Evolutionary conservation across 2,113 vertebrate genomes (phyloP).

Genomic region (Pterocles orientalis): DNA sequence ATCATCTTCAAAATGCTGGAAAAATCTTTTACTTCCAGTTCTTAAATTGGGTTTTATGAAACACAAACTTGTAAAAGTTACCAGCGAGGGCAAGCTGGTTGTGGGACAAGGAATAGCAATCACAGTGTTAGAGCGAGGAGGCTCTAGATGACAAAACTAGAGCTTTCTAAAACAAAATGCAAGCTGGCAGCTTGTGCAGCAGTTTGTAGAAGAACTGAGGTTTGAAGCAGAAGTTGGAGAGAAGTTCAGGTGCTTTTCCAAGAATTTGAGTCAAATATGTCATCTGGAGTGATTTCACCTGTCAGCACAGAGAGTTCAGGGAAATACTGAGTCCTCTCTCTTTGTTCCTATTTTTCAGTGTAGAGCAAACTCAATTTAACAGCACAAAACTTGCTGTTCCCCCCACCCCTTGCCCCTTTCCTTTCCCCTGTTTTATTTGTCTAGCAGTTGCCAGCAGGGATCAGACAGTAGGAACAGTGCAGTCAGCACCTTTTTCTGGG

Average conservation of each 20-base stretch:
- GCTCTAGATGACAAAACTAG: not conserved
- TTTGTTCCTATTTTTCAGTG: not conserved
- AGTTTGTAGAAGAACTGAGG: not conserved
- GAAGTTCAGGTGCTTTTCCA: not conserved
- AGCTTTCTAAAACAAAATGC: not conserved
- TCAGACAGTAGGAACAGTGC: constrained; percentile 30
- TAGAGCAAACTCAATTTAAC: not conserved
- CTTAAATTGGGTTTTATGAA: not conserved
- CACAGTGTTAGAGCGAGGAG: rapidly evolving
- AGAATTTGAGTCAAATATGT: constrained; percentile 14
- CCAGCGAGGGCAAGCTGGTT: not conserved
- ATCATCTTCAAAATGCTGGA: not conserved
- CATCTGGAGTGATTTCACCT: constrained; percentile 15
- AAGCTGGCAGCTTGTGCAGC: not conserved
- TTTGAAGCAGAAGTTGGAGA: constrained; percentile 14
- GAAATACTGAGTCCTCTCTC: not conserved
- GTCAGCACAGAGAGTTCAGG: not conserved
- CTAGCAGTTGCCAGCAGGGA: constrained; percentile 37
- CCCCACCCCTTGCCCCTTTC: not conserved
- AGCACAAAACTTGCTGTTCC: not conserved
- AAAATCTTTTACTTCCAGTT: not conserved
- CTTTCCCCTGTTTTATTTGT: constrained; percentile 28
- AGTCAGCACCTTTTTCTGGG: constrained; percentile 62
- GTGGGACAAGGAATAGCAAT: not conserved
- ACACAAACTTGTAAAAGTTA: not conserved